Conservation (phyloP, 2,113 vertebrate genomes). For the Abramis brama region DNA sequence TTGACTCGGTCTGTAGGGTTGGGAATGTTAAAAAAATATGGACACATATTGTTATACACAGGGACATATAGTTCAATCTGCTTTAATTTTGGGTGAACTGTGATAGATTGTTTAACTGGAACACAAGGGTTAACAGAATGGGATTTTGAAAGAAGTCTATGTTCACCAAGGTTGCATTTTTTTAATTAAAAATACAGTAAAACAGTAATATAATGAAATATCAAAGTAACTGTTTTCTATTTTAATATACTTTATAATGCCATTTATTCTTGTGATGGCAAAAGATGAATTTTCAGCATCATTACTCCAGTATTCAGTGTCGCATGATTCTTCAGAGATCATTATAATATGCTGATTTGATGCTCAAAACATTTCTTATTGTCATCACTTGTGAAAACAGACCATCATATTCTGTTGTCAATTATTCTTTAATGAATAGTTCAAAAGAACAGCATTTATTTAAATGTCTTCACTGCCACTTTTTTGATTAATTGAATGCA, state of each 20-base stretch:
- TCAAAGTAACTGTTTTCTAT: background rate
- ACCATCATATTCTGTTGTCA: background rate
- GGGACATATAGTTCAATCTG: background rate
- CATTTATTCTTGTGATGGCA: background rate
- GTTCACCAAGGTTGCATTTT: background rate
- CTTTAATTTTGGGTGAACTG: background rate
- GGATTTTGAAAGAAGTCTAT: background rate
- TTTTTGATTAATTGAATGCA: background rate
- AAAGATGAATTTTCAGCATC: background rate
- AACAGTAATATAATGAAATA: too few species aligned
- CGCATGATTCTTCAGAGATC: background rate
- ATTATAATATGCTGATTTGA: background rate
- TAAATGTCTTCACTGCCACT: background rate
- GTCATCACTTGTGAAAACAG: background rate
- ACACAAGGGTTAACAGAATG: background rate
- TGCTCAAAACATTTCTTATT: background rate
- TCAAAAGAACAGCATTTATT: background rate
- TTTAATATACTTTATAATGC: background rate
- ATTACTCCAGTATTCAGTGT: background rate
- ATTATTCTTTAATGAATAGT: background rate
- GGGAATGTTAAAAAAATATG: background rate
- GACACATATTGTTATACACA: background rate
- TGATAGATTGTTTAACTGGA: background rate
- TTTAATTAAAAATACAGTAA: background rate
- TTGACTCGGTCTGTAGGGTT: conserved; percentile 83